Base-by-base conservation (phyloP, 2,888 invertebrate genomes). In the Ochlodes sylvanus region DNA sequence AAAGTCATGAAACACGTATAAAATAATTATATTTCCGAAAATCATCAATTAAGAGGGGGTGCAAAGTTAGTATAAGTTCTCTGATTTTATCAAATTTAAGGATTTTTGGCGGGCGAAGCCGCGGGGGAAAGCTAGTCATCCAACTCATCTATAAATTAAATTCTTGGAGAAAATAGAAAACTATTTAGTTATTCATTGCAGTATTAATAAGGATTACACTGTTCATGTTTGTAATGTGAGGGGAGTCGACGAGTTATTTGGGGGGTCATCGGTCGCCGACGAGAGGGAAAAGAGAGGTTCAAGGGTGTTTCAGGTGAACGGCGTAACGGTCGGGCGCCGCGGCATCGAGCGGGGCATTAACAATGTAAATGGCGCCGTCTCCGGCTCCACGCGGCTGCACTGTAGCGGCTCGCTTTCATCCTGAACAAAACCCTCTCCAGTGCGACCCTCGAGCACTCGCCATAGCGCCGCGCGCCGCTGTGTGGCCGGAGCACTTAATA, bases 361-460 rank as follows among this genome's bases (percentile, higher is more conserved):
- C 47, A 27, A 69, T 69, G 63, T 60, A 69, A 41, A 32, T 42
- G 63, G 63, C 63, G 63, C 38, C 52, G 19, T 27, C 32, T 27
- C 12, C 60, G 60, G 55, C 55, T 55, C 19, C 50, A n/a, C 47
- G 27, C 27, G 27, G 5, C 5, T 27, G 5, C 55, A 58, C 32
- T 63, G 50, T 58, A 34, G 58, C 63, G 55, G 61, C 70, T 67
- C 56, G 52, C 47, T 27, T 68, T 57, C 41, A 57, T 19, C 60
- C 42, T 56, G 62, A 69, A 69, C 69, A 71, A 69, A 69, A 63
- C 65, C 47, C 47, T n/a, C 52, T 65, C 65, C 54, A 61, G 62
- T 34, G 57, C 56, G 15, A 27, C 58, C 44, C 61, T 50, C 58
- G 47, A 7, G 21, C 41, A n/a, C 58, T 21, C 47, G 47, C 38